Conservation (phyloP, 1,140 invertebrate genomes). For the Leptinotarsa undecemlineata region DNA sequence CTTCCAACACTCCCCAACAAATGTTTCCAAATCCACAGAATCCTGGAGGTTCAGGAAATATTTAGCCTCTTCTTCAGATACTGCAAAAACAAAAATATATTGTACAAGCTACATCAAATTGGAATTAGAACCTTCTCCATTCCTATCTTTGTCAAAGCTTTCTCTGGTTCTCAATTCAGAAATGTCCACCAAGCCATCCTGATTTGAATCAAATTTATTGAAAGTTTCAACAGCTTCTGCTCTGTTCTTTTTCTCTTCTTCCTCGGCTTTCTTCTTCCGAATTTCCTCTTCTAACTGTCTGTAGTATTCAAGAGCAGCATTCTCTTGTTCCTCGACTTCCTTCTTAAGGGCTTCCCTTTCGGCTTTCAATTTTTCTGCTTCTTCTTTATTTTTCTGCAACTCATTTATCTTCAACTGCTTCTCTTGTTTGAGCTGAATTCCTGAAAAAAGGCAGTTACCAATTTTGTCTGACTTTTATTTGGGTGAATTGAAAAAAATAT, state of each 20-base stretch:
- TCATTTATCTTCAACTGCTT: conserved; percentile 65
- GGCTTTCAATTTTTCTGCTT: conserved; percentile 70
- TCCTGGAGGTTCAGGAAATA: conserved; percentile 76
- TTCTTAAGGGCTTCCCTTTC: conserved; percentile 77
- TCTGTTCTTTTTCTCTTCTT: conserved; percentile 62
- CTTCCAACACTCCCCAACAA: conserved; percentile 71
- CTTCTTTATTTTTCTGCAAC: conserved; percentile 71
- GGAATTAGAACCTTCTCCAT: conserved; percentile 66
- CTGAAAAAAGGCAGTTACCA: conserved; percentile 18
- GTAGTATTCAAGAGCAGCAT: conserved; percentile 76
- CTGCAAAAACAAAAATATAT: conserved; percentile 51
- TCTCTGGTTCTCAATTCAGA: conserved; percentile 77
- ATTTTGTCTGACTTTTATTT: neutral
- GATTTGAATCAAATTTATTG: conserved; percentile 74
- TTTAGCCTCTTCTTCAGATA: conserved; percentile 83
- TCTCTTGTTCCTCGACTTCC: conserved; percentile 74
- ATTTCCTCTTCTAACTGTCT: conserved; percentile 70
- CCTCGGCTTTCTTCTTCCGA: conserved; percentile 62
- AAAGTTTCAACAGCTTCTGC: conserved; percentile 75
- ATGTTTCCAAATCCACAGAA: conserved; percentile 72
- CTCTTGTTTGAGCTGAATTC: conserved; percentile 74
- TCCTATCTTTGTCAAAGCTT: conserved; percentile 85
- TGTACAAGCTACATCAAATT: neutral
- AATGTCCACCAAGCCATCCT: conserved; percentile 74
- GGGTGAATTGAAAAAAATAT: too few species aligned